A percentile compares a stretch with the other conserved stretches of the same genome.
Conservation (phyloP, 2,797 vertebrate genomes). For the Taenioides sp. region DNA sequence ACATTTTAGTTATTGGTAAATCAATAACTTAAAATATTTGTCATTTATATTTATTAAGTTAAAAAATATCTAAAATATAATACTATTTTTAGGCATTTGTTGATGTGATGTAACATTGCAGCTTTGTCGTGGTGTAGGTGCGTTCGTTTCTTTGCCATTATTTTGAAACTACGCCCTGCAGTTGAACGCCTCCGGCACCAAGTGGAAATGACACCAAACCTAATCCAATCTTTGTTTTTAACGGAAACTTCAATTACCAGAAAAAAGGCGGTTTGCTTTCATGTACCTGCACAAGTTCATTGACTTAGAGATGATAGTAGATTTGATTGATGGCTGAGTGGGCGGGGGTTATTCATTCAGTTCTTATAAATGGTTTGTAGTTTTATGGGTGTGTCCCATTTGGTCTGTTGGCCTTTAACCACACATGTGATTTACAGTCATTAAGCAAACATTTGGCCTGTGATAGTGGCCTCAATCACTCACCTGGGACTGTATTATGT, state of each 20-base stretch:
- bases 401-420: not conserved
- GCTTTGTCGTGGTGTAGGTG: not conserved
- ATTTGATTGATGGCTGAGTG: not conserved
- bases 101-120: slow-evolving; percentile 1
- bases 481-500: no score
- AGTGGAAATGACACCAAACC: not conserved
- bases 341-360: not conserved
- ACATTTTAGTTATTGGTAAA: no score
- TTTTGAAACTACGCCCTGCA: not conserved
- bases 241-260: no score
- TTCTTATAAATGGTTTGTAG: not conserved
- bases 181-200: not conserved
- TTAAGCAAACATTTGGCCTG: not conserved
- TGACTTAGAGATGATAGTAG: not conserved
- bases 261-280: not conserved
- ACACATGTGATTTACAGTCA: not conserved
- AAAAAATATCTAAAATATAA: not conserved
- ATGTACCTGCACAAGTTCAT: not conserved
- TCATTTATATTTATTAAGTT: no score
- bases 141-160: not conserved
- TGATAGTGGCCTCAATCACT: no score
- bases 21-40: no score
- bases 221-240: not conserved
- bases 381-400: not conserved
- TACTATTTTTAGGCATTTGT: not conserved